These are phyloP conservation scores for Heliopora coerulea DNA, from an alignment of 92 coral and sea anemone species.

Conservation along the genomic window DNA sequence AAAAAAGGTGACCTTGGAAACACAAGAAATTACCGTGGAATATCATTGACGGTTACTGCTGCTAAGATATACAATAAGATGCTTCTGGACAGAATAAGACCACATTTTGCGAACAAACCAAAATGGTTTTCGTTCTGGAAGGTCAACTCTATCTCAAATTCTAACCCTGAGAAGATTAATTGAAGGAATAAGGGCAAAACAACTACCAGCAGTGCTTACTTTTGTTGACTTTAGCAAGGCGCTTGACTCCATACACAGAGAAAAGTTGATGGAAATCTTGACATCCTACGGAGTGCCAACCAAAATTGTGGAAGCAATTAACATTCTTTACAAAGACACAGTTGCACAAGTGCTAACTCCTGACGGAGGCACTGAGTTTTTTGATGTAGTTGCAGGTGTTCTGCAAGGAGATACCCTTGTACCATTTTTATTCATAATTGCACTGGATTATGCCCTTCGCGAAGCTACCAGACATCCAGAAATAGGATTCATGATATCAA, in stretches of 20 bases:
- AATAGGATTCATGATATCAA: no score
- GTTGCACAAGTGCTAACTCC: conserved; percentile 28
- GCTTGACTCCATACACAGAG: conserved; percentile 7
- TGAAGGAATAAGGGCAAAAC: no score
- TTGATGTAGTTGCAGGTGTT: conserved; percentile 18
- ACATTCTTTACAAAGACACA: conserved; percentile 32
- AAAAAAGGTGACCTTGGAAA: conserved; percentile 17
- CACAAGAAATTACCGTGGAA: conserved; percentile 29
- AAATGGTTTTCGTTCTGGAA: no score
- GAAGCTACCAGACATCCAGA: no score
- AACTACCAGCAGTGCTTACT: conserved; percentile 18
- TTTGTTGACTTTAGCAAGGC: conserved; percentile 8
- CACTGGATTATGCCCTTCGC: no score
- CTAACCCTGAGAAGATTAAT: no score
- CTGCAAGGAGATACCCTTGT: conserved; percentile 17
- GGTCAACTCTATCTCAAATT: no score
- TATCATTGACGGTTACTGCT: no score
- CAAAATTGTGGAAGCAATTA: conserved; percentile 24
- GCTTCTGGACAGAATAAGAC: no score
- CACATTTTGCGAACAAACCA: no score
- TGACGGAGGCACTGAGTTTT: conserved; percentile 9
- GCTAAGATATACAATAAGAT: neutral
- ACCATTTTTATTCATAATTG: conserved; percentile 29
- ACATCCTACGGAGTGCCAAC: conserved; percentile 24
- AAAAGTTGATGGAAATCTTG: conserved; percentile 1